Percentiles rank a stretch among this genome's conserved stretches.
Evolutionary conservation across 2,113 vertebrate genomes (phyloP).

Genomic region (Laterallus jamaicensis): DNA sequence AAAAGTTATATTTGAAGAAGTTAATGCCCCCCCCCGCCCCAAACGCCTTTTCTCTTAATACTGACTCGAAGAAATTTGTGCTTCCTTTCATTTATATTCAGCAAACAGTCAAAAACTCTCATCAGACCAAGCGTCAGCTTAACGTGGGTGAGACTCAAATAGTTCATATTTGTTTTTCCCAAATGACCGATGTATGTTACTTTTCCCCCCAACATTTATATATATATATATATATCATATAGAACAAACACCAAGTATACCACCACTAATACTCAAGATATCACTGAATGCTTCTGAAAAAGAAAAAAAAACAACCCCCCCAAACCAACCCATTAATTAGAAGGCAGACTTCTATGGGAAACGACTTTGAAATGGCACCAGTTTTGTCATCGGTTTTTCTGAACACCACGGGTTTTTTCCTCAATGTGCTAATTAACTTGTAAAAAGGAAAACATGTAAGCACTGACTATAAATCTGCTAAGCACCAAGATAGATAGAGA

Average conservation of each 20-base stretch:
- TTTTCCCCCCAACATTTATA: slow-evolving; percentile 47
- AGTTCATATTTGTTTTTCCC: slow-evolving; percentile 49
- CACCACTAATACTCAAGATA: slow-evolving; percentile 80
- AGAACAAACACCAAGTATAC: slow-evolving; percentile 80
- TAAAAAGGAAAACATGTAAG: slow-evolving; percentile 72
- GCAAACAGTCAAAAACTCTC: slow-evolving; percentile 77
- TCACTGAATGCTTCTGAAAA: slow-evolving; percentile 79
- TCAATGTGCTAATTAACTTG: slow-evolving; percentile 66
- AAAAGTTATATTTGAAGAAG: slow-evolving; percentile 44
- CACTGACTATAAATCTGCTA: slow-evolving; percentile 73
- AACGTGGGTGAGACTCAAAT: slow-evolving; percentile 75
- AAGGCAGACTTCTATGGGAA: slow-evolving; percentile 79
- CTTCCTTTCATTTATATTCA: slow-evolving; percentile 76
- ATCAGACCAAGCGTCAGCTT: slow-evolving; percentile 74
- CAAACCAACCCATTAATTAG: slow-evolving; percentile 39
- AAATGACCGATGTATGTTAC: slow-evolving; percentile 71
- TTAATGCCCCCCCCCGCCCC: slow-evolving; percentile 26
- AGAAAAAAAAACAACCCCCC: not conserved
- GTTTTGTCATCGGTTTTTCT: slow-evolving; percentile 1
- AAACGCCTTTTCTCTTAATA: slow-evolving; percentile 66
- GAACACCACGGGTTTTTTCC: slow-evolving; percentile 63
- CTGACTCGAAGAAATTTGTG: slow-evolving; percentile 72
- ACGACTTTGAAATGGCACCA: slow-evolving; percentile 75
- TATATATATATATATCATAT: slow-evolving; percentile 72
- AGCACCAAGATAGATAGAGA: slow-evolving; percentile 79